Conservation (phyloP, 2,888 invertebrate species). For the Microchrysa polita region DNA sequence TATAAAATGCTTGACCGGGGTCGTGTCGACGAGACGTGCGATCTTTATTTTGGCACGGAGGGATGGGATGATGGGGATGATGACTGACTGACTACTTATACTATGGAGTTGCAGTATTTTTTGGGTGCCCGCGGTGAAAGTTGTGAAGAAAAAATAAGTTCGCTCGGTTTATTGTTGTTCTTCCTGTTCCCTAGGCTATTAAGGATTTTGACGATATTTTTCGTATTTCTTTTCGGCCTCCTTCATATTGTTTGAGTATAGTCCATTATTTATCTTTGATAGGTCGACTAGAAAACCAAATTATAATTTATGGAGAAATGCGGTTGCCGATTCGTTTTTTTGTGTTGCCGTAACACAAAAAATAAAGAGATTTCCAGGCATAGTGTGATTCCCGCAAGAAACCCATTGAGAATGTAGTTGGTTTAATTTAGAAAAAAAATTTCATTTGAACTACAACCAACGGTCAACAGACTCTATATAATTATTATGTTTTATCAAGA, state of each 20-base stretch:
- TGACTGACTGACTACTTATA: neutral
- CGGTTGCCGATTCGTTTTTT: neutral
- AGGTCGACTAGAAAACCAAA: conserved; percentile 47
- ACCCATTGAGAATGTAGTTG: too few species aligned
- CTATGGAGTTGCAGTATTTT: neutral
- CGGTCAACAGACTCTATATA: too few species aligned
- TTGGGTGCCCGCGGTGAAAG: neutral
- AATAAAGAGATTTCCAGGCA: too few species aligned
- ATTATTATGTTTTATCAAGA: too few species aligned
- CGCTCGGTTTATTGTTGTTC: neutral
- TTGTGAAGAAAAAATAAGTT: neutral
- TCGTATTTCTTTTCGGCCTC: conserved; percentile 6
- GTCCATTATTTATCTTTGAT: conserved; percentile 51
- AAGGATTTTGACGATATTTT: conserved; percentile 10
- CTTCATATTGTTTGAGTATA: conserved; percentile 15
- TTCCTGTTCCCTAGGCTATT: conserved; percentile 12
- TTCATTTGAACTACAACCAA: too few species aligned
- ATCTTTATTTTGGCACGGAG: too few species aligned
- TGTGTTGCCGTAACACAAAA: neutral
- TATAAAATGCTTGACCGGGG: too few species aligned
- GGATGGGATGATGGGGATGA: too few species aligned
- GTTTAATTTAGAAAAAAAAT: too few species aligned
- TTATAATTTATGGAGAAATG: conserved; percentile 42
- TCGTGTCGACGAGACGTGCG: too few species aligned
- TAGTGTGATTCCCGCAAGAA: too few species aligned